Conservation (phyloP, 2,113 vertebrate genomes). For the Eubucco bourcierii region DNA sequence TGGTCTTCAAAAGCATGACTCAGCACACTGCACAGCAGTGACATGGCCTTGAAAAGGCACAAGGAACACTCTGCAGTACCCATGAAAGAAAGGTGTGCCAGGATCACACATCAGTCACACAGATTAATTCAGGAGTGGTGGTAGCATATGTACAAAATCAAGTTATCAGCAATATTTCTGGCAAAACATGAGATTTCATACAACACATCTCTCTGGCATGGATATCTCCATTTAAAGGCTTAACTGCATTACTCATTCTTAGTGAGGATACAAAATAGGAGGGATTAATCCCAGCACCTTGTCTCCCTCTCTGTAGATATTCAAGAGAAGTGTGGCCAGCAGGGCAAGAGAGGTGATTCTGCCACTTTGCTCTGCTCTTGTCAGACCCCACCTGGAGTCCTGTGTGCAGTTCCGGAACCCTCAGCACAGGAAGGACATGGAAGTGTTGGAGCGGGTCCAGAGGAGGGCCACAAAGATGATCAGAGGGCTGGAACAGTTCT, state of each 20-base stretch:
- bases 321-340: too few relatives aligned
- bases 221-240: background rate
- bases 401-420: too few relatives aligned
- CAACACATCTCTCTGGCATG: background rate
- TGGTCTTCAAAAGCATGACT: background rate
- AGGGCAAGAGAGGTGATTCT: too few relatives aligned
- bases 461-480: too few relatives aligned
- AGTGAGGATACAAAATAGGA: background rate
- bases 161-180: background rate
- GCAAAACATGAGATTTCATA: background rate
- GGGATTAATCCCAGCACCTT: background rate
- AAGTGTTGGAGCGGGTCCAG: too few relatives aligned
- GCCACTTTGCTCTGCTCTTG: too few relatives aligned
- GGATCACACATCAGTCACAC: background rate
- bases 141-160: background rate
- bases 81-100: rapidly evolving
- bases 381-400: too few relatives aligned
- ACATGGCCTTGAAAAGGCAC: background rate
- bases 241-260: background rate
- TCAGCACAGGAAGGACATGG: too few relatives aligned
- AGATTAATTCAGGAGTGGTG: background rate
- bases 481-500: too few relatives aligned
- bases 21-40: background rate
- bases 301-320: too few relatives aligned
- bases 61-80: background rate